Conservation (phyloP, 1,140 invertebrate genomes). For the Lepidurus arcticus region DNA sequence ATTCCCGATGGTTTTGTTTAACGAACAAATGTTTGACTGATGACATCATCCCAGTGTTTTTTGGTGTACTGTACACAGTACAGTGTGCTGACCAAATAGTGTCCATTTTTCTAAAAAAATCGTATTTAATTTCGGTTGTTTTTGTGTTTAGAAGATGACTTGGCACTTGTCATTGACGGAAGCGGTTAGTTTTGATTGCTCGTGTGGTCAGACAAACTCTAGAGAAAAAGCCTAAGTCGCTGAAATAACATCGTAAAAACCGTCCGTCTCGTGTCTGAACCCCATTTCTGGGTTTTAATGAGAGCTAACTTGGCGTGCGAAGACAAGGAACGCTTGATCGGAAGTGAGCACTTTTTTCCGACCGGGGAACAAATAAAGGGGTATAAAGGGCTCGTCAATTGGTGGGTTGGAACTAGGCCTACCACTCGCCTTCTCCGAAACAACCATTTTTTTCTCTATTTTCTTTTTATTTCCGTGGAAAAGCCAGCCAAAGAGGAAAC, state of each 20-base stretch:
- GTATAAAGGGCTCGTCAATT: neutral
- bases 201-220: neutral
- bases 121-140: neutral
- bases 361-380: neutral
- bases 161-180: conserved; percentile 2
- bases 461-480: too few relatives aligned
- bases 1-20: too few relatives aligned
- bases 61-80: too few relatives aligned
- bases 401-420: neutral
- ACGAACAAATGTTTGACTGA: too few relatives aligned
- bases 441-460: neutral
- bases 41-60: too few relatives aligned
- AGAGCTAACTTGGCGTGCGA: neutral
- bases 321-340: neutral
- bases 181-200: neutral
- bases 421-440: neutral
- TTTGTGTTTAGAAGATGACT: neutral
- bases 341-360: neutral
- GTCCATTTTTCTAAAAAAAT: neutral
- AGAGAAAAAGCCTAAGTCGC: neutral
- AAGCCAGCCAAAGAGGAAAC: too few relatives aligned
- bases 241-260: too few relatives aligned
- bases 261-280: neutral
- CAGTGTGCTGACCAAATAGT: neutral
- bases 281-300: conserved; percentile 11